Conservation (phyloP, 2,113 vertebrate genomes). For the Plectropomus leopardus region DNA sequence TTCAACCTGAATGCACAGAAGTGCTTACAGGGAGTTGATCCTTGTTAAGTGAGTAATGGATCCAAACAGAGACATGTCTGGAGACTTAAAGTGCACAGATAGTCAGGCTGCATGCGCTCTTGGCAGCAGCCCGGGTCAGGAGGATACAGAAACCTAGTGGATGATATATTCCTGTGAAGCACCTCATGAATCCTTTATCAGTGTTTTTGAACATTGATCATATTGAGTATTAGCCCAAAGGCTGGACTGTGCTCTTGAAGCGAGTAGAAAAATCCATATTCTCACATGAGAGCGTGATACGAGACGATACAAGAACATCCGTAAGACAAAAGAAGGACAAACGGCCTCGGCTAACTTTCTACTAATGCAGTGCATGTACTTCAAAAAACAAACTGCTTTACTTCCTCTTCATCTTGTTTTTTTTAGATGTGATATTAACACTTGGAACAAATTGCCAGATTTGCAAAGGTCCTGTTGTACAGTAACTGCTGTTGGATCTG, state of each 20-base stretch:
- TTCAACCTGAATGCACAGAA: constrained; percentile 39
- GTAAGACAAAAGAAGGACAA: constrained; percentile 49
- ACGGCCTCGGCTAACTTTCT: constrained; percentile 27
- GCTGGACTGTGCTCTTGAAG: constrained; percentile 56
- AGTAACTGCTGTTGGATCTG: constrained; percentile 3
- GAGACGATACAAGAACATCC: constrained; percentile 27
- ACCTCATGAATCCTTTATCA: constrained; percentile 77
- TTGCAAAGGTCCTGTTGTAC: constrained; percentile 23
- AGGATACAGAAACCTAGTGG: constrained; percentile 50
- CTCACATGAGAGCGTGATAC: constrained; percentile 30
- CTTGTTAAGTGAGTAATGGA: constrained; percentile 62
- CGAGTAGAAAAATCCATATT: constrained; percentile 44
- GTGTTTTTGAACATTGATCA: constrained; percentile 76
- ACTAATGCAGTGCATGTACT: neutral
- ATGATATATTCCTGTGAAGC: constrained; percentile 62
- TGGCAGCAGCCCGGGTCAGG: constrained; percentile 53
- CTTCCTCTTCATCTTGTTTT: constrained; percentile 3
- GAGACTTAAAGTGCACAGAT: constrained; percentile 50
- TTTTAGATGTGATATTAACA: constrained; percentile 15
- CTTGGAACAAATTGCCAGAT: constrained; percentile 9
- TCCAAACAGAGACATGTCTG: constrained; percentile 54
- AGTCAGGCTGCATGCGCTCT: constrained; percentile 34
- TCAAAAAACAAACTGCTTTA: neutral
- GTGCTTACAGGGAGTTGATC: constrained; percentile 55
- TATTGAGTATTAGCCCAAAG: constrained; percentile 65